A percentile compares a stretch with the other conserved stretches of the same genome.
Evolutionary conservation across 1,140 invertebrate species (phyloP).

Genomic region (Conus betulinus): DNA sequence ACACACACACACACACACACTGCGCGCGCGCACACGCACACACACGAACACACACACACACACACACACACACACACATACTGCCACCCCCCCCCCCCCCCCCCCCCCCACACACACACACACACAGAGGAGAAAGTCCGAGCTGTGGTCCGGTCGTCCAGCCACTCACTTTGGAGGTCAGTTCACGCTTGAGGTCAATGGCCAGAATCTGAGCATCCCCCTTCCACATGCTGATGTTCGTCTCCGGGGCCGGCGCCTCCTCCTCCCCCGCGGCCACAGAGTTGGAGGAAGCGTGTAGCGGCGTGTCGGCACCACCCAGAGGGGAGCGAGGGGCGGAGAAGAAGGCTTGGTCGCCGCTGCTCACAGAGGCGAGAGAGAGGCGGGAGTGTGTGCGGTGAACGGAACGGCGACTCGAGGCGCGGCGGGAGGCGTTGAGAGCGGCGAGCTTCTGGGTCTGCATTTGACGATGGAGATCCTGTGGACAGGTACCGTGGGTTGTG

Average conservation of each 20-base stretch:
- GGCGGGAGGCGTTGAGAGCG: neutral
- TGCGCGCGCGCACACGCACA: too few relatives aligned
- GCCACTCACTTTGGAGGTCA: slow-evolving; percentile 50
- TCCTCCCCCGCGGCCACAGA: neutral
- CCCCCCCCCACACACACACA: too few relatives aligned
- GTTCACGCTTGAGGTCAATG: slow-evolving; percentile 62
- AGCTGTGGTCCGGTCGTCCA: too few relatives aligned
- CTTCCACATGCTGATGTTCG: slow-evolving; percentile 58
- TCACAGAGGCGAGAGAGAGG: slow-evolving; percentile 11
- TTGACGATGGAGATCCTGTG: slow-evolving; percentile 25
- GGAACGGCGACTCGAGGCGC: neutral
- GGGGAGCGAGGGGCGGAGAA: neutral
- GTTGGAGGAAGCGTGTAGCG: neutral
- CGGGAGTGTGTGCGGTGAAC: slow-evolving; percentile 8
- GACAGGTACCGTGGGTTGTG: too few relatives aligned
- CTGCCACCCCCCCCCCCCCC: too few relatives aligned
- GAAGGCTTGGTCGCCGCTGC: neutral
- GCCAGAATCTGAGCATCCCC: slow-evolving; percentile 58
- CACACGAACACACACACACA: too few relatives aligned
- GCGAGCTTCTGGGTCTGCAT: slow-evolving; percentile 27
- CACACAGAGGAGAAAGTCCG: too few relatives aligned
- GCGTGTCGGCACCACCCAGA: slow-evolving; percentile 8
- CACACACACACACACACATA: too few relatives aligned
- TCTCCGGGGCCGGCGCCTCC: slow-evolving; percentile 23
- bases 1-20: too few relatives aligned